A percentile compares a stretch with the other conserved stretches of the same genome.
These are phyloP conservation scores for Hystrix brachyura DNA, from an alignment of 2,113 vertebrate species.

Conservation along the genomic window DNA sequence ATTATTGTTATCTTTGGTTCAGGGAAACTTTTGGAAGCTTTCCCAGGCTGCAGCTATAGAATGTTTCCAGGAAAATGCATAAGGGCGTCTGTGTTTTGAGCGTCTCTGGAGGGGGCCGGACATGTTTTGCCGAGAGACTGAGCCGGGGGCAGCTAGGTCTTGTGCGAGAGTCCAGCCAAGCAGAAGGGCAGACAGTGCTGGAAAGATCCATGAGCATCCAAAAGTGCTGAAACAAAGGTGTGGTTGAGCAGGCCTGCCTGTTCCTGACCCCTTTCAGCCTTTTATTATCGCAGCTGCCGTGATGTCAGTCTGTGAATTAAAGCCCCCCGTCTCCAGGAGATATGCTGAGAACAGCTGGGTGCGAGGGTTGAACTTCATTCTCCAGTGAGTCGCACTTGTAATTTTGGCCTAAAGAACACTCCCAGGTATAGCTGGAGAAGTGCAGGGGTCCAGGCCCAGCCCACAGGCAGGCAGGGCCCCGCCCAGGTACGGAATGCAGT, in stretches of 20 bases:
- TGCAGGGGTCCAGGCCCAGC: slow-evolving; percentile 1
- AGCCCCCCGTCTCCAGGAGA: slow-evolving; percentile 78
- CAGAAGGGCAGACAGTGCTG: slow-evolving; percentile 54
- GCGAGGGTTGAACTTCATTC: slow-evolving; percentile 81
- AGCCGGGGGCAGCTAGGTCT: slow-evolving; percentile 80
- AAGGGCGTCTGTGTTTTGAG: slow-evolving; percentile 86
- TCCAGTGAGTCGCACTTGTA: slow-evolving; percentile 79
- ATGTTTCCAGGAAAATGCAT: slow-evolving; percentile 87
- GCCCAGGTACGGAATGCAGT: not conserved
- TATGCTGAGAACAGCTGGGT: slow-evolving; percentile 85
- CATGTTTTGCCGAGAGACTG: slow-evolving; percentile 76
- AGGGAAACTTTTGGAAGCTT: slow-evolving; percentile 85
- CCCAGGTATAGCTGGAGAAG: slow-evolving; percentile 72
- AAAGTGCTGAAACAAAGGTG: slow-evolving; percentile 83
- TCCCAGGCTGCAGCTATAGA: slow-evolving; percentile 88
- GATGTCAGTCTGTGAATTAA: slow-evolving; percentile 78
- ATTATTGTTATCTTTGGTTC: slow-evolving; percentile 87
- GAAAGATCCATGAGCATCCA: slow-evolving; percentile 76
- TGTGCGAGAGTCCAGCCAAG: slow-evolving; percentile 62
- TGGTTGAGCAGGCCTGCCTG: slow-evolving; percentile 78
- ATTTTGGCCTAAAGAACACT: slow-evolving; percentile 80
- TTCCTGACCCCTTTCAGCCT: slow-evolving; percentile 75
- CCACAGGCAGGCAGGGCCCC: not conserved
- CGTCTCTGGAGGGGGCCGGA: slow-evolving; percentile 72
- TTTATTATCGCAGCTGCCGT: slow-evolving; percentile 82